Conservation (phyloP, 2,888 invertebrate species). For the Microctonus aethiopoides region DNA sequence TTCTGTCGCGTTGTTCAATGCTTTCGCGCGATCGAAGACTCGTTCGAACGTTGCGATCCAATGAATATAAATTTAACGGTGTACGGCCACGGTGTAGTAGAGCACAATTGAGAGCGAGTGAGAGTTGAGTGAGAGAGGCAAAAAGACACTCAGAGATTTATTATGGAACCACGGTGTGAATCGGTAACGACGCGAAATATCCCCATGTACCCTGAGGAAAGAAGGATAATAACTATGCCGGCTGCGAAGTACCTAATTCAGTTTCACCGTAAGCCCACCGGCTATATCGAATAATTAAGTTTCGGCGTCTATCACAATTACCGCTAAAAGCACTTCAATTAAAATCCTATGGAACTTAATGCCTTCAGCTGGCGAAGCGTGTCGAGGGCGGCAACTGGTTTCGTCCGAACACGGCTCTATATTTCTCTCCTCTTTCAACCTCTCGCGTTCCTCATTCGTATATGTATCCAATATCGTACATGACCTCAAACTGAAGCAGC, state of each 20-base stretch:
- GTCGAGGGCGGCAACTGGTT: constrained; percentile 34
- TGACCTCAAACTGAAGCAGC: background rate
- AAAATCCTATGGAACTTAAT: constrained; percentile 55
- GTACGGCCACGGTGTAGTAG: background rate
- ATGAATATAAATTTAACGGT: constrained; percentile 35
- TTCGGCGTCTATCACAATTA: constrained; percentile 55
- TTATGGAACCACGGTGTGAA: constrained; percentile 36
- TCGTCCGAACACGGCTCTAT: constrained; percentile 18
- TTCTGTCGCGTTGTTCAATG: constrained; percentile 27
- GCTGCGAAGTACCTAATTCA: constrained; percentile 45
- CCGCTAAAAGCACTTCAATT: constrained; percentile 58
- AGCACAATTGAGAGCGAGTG: background rate
- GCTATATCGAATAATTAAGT: constrained; percentile 53
- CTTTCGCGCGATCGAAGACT: constrained; percentile 23
- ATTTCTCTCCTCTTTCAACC: constrained; percentile 12
- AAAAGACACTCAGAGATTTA: constrained; percentile 31
- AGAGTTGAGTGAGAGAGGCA: background rate
- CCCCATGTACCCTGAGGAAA: constrained; percentile 33
- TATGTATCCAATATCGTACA: no score
- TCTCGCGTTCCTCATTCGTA: background rate
- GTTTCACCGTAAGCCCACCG: constrained; percentile 42
- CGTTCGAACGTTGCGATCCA: constrained; percentile 27
- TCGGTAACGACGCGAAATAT: constrained; percentile 35
- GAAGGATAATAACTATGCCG: constrained; percentile 42
- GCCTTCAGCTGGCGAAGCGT: constrained; percentile 45